Evolutionary conservation across 2,888 invertebrate genomes (phyloP), one percentile per base, ranked within the genome.

Genomic region (Drosophila rellima): DNA sequence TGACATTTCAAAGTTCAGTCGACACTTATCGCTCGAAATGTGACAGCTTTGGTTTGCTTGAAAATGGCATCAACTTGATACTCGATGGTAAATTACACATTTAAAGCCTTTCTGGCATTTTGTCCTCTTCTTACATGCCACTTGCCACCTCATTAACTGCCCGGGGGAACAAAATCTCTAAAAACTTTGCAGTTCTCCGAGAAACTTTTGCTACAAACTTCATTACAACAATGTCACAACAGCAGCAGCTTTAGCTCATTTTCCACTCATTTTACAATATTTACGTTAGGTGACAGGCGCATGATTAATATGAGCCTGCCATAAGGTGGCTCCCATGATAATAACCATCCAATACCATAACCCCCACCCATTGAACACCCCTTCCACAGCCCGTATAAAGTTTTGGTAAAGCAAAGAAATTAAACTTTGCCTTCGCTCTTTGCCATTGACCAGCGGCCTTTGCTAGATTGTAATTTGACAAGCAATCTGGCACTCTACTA

Each of bases 271-370:
- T 80, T 84, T 81, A 75, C 73, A 81, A 75, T 80, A 86, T 88
- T 88, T 84, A 81, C 74, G 72, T 59, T 81, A 84, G 84, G 87
- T 88, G 88, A 80, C 88, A 88, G 81, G 75, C 73, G 62, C 75
- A 78, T 88, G 88, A 87, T 87, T 87, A 88, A 88, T 88, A 82
- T 70, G 71, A 69, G 77, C 52, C 63, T 64, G 67, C 51, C 54
- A 69, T 64, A 63, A 73, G 70, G 65, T 63, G 54, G 47, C 56
- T 48, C 51, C 47, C 66, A 54, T 47, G 55, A 63, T 57, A 79
- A 79, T 79, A 84, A 70, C 70, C 59, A 68, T 54, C 56, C 55
- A 57, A 55, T 64, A 61, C 10, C n/a, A 20, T 7, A 26, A 23
- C 17, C 7, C 33, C 23, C 3, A 26, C 26, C 29, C 15, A 17